Percentiles rank a stretch among this genome's conserved stretches.
phyloP scores from a whole-genome alignment of 2,888 invertebrate genomes.

The Xestoiulus laeticollis region DNA sequence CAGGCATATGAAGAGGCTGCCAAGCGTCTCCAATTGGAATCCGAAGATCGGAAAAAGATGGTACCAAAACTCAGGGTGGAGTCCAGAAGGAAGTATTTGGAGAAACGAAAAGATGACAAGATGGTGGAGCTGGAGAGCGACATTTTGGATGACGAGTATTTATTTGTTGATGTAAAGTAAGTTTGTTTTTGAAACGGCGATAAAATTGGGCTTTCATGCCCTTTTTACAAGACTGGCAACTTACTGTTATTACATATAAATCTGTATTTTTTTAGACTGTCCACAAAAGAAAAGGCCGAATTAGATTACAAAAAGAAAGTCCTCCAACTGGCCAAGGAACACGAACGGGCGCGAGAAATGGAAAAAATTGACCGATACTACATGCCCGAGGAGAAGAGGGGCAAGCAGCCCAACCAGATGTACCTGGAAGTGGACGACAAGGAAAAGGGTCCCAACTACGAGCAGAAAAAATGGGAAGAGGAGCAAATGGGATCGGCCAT shows the following conservation, averaged over 20 bases:
- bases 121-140: slow-evolving; percentile 93
- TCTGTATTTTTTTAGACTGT: slow-evolving; percentile 72
- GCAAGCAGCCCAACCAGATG: slow-evolving; percentile 55
- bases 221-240: background rate
- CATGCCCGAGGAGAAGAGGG: slow-evolving; percentile 79
- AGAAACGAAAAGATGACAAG: slow-evolving; percentile 96
- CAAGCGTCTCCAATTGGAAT: slow-evolving; percentile 86
- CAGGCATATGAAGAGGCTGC: slow-evolving; percentile 82
- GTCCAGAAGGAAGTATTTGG: slow-evolving; percentile 91
- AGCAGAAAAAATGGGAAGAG: slow-evolving; percentile 93
- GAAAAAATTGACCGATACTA: slow-evolving; percentile 93
- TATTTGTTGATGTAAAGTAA: slow-evolving; percentile 89
- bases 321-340: slow-evolving; percentile 89
- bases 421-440: slow-evolving; percentile 86
- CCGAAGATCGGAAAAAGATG: slow-evolving; percentile 84
- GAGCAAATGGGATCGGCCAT: slow-evolving; percentile 94
- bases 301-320: slow-evolving; percentile 90
- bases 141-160: slow-evolving; percentile 93
- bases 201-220: background rate
- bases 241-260: slow-evolving; percentile 40
- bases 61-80: slow-evolving; percentile 88
- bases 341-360: slow-evolving; percentile 91
- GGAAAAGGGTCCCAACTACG: slow-evolving; percentile 73
- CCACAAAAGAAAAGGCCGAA: slow-evolving; percentile 83
- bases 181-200: slow-evolving; percentile 61